These are phyloP conservation scores for Pogona vitticeps DNA, from an alignment of 2,113 vertebrate species.

Conservation along the genomic window DNA sequence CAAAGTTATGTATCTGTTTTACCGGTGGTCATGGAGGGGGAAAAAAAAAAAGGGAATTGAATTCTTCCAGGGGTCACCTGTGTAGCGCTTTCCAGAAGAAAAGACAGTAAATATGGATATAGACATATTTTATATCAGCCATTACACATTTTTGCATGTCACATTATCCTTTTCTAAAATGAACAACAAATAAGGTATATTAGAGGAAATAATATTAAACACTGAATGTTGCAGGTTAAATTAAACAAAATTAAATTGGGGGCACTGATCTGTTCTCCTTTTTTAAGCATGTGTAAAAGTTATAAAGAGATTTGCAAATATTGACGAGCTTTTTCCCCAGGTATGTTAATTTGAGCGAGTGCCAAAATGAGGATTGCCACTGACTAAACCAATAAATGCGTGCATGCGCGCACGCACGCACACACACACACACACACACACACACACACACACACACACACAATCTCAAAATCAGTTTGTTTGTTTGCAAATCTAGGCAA, in stretches of 20 bases:
- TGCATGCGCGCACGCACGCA: too few relatives aligned
- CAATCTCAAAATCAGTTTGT: too few relatives aligned
- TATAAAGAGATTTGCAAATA: not conserved
- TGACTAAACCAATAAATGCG: not conserved
- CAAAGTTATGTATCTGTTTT: conserved; percentile 5
- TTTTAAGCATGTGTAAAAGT: not conserved
- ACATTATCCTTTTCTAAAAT: not conserved
- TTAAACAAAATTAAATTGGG: not conserved
- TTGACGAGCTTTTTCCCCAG: not conserved
- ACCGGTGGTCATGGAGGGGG: not conserved
- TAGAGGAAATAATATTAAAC: not conserved
- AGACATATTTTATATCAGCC: conserved; percentile 8
- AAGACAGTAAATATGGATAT: not conserved
- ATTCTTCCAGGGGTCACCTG: not conserved
- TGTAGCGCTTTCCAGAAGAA: not conserved
- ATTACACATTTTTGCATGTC: conserved; percentile 4
- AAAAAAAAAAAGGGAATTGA: not conserved
- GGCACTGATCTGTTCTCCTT: not conserved
- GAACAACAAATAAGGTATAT: not conserved
- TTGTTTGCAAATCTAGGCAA: not conserved
- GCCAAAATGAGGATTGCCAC: not conserved
- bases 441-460: too few relatives aligned
- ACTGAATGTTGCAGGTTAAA: not conserved
- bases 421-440: too few relatives aligned
- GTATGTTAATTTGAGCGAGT: not conserved